Percentiles rank a stretch among this genome's conserved stretches.
Conservation (phyloP, 2,888 invertebrate genomes). For the Leptinotarsa juncta region DNA sequence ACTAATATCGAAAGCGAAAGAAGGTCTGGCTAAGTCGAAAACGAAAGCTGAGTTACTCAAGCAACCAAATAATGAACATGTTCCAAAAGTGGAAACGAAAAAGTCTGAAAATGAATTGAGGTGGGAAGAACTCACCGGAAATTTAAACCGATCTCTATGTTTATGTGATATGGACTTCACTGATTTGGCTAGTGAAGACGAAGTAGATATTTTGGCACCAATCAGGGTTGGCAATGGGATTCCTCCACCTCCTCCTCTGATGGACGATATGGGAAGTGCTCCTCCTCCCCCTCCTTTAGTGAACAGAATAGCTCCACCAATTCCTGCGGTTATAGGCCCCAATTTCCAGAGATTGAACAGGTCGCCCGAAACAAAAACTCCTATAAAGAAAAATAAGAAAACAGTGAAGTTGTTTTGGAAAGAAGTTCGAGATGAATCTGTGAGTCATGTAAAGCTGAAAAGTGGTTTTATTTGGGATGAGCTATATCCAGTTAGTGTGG, state of each 20-base stretch:
- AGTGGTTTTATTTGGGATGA: constrained; percentile 91
- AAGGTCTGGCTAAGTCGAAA: constrained; percentile 86
- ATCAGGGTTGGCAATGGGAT: constrained; percentile 74
- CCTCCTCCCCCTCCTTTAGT: constrained; percentile 67
- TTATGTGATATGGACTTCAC: constrained; percentile 97
- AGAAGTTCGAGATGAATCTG: constrained; percentile 86
- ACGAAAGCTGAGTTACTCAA: constrained; percentile 82
- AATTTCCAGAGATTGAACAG: constrained; percentile 56
- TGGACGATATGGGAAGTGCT: constrained; percentile 63
- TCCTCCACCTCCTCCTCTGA: constrained; percentile 85
- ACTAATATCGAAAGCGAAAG: constrained; percentile 91
- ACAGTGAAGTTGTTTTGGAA: constrained; percentile 99
- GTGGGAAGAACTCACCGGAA: constrained; percentile 92
- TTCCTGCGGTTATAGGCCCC: constrained; percentile 68
- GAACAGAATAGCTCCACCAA: constrained; percentile 62
- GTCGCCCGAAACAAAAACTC: constrained; percentile 65
- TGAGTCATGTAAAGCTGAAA: constrained; percentile 70
- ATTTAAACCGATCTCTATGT: constrained; percentile 79
- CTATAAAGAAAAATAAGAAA: constrained; percentile 88
- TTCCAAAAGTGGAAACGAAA: constrained; percentile 75
- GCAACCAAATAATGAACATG: constrained; percentile 77
- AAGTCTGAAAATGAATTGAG: constrained; percentile 94
- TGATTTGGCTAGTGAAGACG: constrained; percentile 88
- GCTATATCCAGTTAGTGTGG: constrained; percentile 84
- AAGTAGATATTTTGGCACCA: constrained; percentile 77